Evolutionary conservation across 1,140 invertebrate species (phyloP), one percentile per base, ranked within the genome.

Genomic region (Trypoxylus dichotomus): DNA sequence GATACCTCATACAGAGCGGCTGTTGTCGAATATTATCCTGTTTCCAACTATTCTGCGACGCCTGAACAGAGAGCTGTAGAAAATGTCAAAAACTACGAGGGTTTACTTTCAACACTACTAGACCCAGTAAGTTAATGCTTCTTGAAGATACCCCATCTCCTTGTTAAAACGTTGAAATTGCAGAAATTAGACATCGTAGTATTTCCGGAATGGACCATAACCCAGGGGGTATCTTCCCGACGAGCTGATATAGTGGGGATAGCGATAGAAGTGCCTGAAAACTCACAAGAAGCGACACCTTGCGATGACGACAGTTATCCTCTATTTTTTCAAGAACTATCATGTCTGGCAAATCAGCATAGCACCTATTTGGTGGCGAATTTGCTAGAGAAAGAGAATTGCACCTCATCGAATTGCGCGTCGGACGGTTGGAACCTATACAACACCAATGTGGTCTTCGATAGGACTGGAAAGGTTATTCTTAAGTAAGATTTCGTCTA

Each of bases 161-260:
- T 43, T 8, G 25, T 19, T 10, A 43, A 15, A 43, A 2, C 15
- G 10, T 78, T 71, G 25, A n/a, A n/a, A n/a, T 79, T 85, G 37
- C 79, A 94, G 93, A 85, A 88, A 74, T 90, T 90, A 0, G 93
- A 96, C 78, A 94, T 97, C 8, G 88, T 96, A 6, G 92, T 96
- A 0, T 96, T 96, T 82, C 95, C 95, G 0, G 95, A 96, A 85
- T 87, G 92, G 2, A 88, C 87, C 11, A 80, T 85, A 42, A 82
- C 81, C 32, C 37, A 32, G 13, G 76, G 71, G 0, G 13, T 37
- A 0, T 76, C 37, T 5, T 75, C 76, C 2, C 2, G 6, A 13
- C 58, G 77, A 19, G 24, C 43, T 54, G 68, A 75, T 1, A 21
- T 78, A 29, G 25, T 75, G n/a, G 42, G 21, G 21, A 24, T 75